Percentiles rank a stretch among this genome's conserved stretches.
Evolutionary conservation across 2,888 invertebrate species (phyloP).

Genomic region (Zeuzera pyrina): DNA sequence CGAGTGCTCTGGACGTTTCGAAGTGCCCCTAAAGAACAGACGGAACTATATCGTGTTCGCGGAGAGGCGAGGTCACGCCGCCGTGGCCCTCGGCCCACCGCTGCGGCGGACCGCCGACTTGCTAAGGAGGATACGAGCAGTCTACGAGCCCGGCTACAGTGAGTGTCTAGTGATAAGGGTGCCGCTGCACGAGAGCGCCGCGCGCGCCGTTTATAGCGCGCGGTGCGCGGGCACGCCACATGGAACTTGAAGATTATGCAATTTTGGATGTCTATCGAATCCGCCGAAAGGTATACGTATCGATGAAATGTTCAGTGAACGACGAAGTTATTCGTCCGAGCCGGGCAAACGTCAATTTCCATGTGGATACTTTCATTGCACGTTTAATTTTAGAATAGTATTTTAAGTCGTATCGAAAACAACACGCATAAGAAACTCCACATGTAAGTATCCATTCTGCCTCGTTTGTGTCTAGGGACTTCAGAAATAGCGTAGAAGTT

Average conservation of each 20-base stretch:
- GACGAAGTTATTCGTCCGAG: too few species aligned
- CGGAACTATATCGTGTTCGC: slow-evolving; percentile 67
- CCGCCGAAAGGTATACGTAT: background rate
- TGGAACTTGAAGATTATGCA: slow-evolving; percentile 24
- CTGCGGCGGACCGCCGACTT: slow-evolving; percentile 54
- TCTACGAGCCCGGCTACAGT: slow-evolving; percentile 68
- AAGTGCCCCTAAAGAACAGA: slow-evolving; percentile 58
- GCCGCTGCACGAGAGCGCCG: slow-evolving; percentile 12
- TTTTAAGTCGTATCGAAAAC: too few species aligned
- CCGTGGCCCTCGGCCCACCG: slow-evolving; percentile 63
- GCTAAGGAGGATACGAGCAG: slow-evolving; percentile 57
- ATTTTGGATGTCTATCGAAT: background rate
- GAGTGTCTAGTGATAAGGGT: slow-evolving; percentile 46
- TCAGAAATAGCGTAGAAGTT: slow-evolving; percentile 31
- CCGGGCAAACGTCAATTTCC: too few species aligned
- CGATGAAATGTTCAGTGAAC: too few species aligned
- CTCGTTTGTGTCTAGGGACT: too few species aligned
- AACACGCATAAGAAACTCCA: too few species aligned
- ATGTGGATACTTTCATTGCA: too few species aligned
- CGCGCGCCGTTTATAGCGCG: slow-evolving; percentile 8
- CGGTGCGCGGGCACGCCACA: slow-evolving; percentile 22
- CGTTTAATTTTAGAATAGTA: too few species aligned
- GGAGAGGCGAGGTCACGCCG: slow-evolving; percentile 56
- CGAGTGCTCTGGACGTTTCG: slow-evolving; percentile 59
- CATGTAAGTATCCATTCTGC: too few species aligned